Percentiles rank a stretch among this genome's conserved stretches.
These are phyloP conservation scores for Eupeodes corollae DNA, from an alignment of 1,140 invertebrate genomes.

Conservation along the genomic window DNA sequence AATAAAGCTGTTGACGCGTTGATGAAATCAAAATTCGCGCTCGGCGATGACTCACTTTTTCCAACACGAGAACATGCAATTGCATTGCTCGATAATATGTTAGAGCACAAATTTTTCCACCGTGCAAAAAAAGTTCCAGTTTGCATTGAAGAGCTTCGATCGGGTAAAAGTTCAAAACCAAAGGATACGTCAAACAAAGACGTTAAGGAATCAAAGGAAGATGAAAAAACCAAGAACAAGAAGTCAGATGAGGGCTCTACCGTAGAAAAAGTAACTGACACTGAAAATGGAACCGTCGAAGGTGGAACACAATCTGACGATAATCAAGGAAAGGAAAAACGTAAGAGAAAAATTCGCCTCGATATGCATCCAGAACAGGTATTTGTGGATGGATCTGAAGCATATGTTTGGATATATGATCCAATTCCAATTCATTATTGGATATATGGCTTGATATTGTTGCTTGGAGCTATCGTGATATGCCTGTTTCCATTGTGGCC, in stretches of 20 bases:
- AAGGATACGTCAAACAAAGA: constrained; percentile 18
- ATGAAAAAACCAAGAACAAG: constrained; percentile 18
- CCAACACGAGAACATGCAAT: constrained; percentile 66
- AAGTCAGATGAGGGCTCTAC: constrained; percentile 14
- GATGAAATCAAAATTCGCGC: constrained; percentile 84
- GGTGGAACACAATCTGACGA: constrained; percentile 8
- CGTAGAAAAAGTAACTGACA: constrained; percentile 8
- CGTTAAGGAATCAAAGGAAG: constrained; percentile 11
- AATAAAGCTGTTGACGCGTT: constrained; percentile 83
- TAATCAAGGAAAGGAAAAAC: constrained; percentile 44
- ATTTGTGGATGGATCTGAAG: constrained; percentile 86
- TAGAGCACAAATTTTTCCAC: constrained; percentile 90
- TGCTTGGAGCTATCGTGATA: constrained; percentile 86
- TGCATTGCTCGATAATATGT: constrained; percentile 71
- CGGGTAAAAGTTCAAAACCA: constrained; percentile 40
- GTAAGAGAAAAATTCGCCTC: constrained; percentile 62
- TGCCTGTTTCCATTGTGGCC: constrained; percentile 99
- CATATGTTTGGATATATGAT: constrained; percentile 99
- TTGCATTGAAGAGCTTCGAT: constrained; percentile 54
- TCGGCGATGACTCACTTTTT: constrained; percentile 66
- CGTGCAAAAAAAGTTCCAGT: constrained; percentile 81
- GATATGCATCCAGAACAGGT: constrained; percentile 94
- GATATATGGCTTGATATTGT: constrained; percentile 82
- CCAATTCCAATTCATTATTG: constrained; percentile 95
- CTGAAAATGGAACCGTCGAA: not conserved